phyloP scores from a whole-genome alignment of 2,113 vertebrate genomes.

The Butastur rufipennis region DNA sequence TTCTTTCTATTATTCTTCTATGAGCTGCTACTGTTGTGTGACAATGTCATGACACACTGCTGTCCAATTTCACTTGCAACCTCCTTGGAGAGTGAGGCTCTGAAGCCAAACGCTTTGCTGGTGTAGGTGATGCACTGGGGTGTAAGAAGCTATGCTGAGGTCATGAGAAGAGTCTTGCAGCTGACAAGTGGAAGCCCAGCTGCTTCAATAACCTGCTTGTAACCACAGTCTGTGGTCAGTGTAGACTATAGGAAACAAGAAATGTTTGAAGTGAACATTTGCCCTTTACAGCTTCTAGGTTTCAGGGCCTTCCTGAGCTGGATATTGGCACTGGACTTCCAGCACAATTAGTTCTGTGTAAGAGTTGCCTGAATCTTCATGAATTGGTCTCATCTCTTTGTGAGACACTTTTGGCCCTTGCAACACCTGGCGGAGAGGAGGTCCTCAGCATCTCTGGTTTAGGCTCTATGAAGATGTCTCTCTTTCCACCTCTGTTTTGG shows the following conservation, averaged over 20 bases:
- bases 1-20: not conserved
- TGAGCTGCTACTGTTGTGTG: not conserved
- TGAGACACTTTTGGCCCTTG: not conserved
- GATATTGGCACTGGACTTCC: not conserved
- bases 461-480: not conserved
- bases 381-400: not conserved
- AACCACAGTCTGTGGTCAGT: not conserved
- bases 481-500: not conserved
- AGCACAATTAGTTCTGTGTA: not conserved
- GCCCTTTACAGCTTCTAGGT: not conserved
- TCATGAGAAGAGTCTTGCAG: not conserved
- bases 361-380: not conserved
- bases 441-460: not conserved
- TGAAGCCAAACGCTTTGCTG: not conserved
- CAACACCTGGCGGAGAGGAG: not conserved
- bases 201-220: not conserved
- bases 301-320: not conserved
- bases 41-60: fast-evolving
- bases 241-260: not conserved
- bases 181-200: not conserved
- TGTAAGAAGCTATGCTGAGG: not conserved
- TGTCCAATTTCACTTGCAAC: not conserved
- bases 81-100: not conserved
- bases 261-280: not conserved
- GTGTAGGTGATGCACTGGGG: not conserved